These are phyloP conservation scores for Styela clava DNA, from an alignment of 23 tunicate species.

Conservation along the genomic window DNA sequence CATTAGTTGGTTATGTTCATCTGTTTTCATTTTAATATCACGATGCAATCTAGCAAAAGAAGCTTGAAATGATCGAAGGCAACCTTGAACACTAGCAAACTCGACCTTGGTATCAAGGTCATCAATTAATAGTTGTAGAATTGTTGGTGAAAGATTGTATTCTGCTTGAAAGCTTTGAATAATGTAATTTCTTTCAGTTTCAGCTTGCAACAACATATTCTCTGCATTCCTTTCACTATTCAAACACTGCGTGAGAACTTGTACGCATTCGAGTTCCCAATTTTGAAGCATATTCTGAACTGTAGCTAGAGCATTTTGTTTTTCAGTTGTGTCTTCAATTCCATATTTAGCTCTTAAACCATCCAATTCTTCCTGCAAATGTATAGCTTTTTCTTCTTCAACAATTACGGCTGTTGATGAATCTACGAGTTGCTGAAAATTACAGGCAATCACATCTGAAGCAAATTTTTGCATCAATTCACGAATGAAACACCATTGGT, in stretches of 20 bases:
- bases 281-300: neutral
- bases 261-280: slow-evolving; percentile 6
- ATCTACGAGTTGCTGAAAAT: neutral
- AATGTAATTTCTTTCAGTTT: neutral
- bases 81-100: neutral
- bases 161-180: neutral
- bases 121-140: neutral
- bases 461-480: slow-evolving; percentile 1
- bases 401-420: neutral
- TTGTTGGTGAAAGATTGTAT: slow-evolving; percentile 1
- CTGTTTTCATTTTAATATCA: neutral
- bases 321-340: neutral
- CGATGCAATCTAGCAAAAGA: neutral
- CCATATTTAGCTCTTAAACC: neutral
- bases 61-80: neutral
- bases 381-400: neutral
- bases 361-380: neutral
- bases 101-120: slow-evolving; percentile 7
- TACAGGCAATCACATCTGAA: neutral
- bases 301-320: neutral
- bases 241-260: neutral
- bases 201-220: neutral
- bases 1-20: neutral
- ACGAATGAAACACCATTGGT: neutral
- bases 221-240: neutral